Base-by-base conservation (phyloP, 2,797 vertebrate genomes). In the Brachyalestes nurse region DNA sequence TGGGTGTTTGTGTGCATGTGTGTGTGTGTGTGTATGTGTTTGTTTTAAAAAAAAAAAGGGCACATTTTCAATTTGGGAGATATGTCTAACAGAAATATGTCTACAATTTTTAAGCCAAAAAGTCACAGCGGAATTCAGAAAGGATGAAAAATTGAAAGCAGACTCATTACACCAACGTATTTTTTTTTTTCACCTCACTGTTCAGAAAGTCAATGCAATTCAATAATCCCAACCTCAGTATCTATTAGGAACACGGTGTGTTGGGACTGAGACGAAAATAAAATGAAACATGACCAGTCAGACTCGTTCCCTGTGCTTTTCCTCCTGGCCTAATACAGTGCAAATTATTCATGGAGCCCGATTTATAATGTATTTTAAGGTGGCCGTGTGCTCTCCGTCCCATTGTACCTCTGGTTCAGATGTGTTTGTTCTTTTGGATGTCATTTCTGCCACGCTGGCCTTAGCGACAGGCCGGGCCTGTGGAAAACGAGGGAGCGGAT, bases 261-360 rank as follows among this genome's bases (percentile, higher is more conserved):
- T 64, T 42, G 61, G 19, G 70, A 75, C 55, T 57, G 28, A 45
- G 60, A 75, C 81, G 75, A 58, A 65, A 70, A 61, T 67, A 45
- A 72, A 78, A 66, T 64, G 79, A 72, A 38, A 38, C 69, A n/a
- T 81, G 53, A 81, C 85, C 76, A 40, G 72, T 17, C 64, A 67
- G 21, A 58, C 16, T 17, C 55, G 66, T 79, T 65, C 72, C 83
- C 70, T 28, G 28, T 51, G 80, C 12, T 60, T 80, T 82, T 90
- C 82, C 61, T 75, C 78, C 79, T 74, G 70, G 75, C 69, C 82
- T 85, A 75, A 89, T 87, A 83, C 73, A 69, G 82, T 72, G 80
- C 79, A 87, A 88, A 91, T 91, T 89, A 92, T 92, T 92, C 86
- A 88, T 91, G 86, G 88, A 87, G 82, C 78, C 72, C 38, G 65